These are phyloP conservation scores for Chelonia mydas DNA, from an alignment of 2,797 vertebrate genomes.

Conservation along the genomic window DNA sequence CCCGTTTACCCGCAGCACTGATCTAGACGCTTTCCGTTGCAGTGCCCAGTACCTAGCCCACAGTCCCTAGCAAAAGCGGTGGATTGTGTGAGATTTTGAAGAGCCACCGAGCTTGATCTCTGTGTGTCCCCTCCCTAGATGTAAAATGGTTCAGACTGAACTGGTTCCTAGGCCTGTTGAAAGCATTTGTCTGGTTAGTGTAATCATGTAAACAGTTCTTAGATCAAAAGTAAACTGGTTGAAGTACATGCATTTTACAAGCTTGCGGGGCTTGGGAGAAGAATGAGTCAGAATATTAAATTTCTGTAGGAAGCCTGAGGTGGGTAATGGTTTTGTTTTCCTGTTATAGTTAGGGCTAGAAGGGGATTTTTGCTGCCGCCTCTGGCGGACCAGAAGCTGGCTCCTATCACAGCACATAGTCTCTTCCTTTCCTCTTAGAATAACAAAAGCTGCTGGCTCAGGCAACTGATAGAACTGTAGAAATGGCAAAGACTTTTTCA, in stretches of 20 bases:
- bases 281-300: background rate
- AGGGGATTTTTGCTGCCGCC: background rate
- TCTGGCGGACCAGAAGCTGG: background rate
- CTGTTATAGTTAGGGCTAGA: no score
- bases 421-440: background rate
- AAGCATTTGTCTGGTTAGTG: background rate
- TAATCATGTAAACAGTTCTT: background rate
- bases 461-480: background rate
- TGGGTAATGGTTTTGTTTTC: background rate
- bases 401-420: background rate
- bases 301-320: background rate
- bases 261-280: background rate
- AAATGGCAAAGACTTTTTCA: no score
- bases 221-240: background rate
- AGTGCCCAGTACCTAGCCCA: fast-evolving
- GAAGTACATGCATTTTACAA: background rate
- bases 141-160: background rate
- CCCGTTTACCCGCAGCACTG: no score
- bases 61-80: no score
- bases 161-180: background rate
- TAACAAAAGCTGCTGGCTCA: background rate
- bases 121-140: background rate
- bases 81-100: no score
- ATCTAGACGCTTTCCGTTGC: no score
- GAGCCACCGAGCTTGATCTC: background rate